Percentiles rank a stretch among this genome's conserved stretches.
phyloP scores from a whole-genome alignment of 2,888 invertebrate genomes.

The Parnassius apollo region DNA sequence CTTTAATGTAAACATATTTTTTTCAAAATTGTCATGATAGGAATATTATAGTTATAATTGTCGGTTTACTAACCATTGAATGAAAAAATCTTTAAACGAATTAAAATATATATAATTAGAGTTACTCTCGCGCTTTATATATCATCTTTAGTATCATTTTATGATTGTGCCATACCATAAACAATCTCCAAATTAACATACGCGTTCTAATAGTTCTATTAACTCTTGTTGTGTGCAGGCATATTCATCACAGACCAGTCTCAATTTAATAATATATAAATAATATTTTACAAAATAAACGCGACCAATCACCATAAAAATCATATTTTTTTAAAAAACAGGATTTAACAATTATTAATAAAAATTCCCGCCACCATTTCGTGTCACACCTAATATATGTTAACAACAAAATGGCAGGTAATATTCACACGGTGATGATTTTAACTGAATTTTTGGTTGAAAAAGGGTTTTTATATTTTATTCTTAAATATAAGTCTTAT shows the following conservation, averaged over 20 bases:
- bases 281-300: constrained; percentile 2
- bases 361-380: background rate
- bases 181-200: background rate
- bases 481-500: constrained; percentile 28
- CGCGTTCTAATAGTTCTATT: background rate
- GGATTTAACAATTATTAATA: background rate
- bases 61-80: too few species aligned
- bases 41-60: too few species aligned
- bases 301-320: constrained; percentile 13
- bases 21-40: constrained; percentile 15
- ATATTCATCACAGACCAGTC: constrained; percentile 22
- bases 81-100: too few species aligned
- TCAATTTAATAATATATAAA: constrained; percentile 17
- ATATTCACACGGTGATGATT: background rate
- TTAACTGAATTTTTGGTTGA: constrained; percentile 12
- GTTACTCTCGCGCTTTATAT: too few species aligned
- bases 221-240: constrained; percentile 9
- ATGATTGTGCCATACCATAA: background rate
- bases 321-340: background rate
- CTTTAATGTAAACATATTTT: too few species aligned
- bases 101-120: too few species aligned
- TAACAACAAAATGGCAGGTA: constrained; percentile 8
- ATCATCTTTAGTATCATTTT: background rate
- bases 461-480: constrained; percentile 13
- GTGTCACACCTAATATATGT: background rate